Percentiles rank a stretch among this genome's conserved stretches.
These are phyloP conservation scores for Coracopsis vasa DNA, from an alignment of 2,113 vertebrate species.

Conservation along the genomic window DNA sequence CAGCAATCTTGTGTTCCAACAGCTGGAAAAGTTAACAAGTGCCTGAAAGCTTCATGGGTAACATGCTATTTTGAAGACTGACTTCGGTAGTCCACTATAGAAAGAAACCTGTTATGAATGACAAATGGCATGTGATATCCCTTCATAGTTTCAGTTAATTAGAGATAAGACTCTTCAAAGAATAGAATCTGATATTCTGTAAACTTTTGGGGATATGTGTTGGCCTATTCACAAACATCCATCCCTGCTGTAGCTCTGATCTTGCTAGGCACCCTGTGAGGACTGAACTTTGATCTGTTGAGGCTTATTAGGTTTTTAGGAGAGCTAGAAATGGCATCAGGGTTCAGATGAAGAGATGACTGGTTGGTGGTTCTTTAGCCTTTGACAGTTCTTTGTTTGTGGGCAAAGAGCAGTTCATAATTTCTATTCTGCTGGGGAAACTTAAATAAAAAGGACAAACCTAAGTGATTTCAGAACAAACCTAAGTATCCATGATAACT, in stretches of 20 bases:
- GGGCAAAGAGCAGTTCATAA: neutral
- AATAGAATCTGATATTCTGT: neutral
- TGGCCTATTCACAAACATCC: neutral
- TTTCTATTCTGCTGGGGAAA: neutral
- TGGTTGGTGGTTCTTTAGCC: neutral
- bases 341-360: neutral
- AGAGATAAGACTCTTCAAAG: neutral
- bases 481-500: neutral
- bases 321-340: neutral
- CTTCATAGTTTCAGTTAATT: neutral
- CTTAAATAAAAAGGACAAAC: neutral
- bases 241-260: neutral
- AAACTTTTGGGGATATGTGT: neutral
- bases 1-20: neutral
- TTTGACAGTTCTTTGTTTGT: neutral
- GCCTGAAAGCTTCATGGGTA: neutral
- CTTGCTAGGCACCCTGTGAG: neutral
- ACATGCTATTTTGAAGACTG: neutral
- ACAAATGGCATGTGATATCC: neutral
- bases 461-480: neutral
- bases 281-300: neutral
- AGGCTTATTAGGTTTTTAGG: neutral
- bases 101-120: neutral
- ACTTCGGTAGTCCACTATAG: neutral
- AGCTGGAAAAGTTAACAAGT: neutral